Percentiles rank a stretch among this genome's conserved stretches.
phyloP scores from a whole-genome alignment of 2,888 invertebrate species.

The Lingula anatina region DNA sequence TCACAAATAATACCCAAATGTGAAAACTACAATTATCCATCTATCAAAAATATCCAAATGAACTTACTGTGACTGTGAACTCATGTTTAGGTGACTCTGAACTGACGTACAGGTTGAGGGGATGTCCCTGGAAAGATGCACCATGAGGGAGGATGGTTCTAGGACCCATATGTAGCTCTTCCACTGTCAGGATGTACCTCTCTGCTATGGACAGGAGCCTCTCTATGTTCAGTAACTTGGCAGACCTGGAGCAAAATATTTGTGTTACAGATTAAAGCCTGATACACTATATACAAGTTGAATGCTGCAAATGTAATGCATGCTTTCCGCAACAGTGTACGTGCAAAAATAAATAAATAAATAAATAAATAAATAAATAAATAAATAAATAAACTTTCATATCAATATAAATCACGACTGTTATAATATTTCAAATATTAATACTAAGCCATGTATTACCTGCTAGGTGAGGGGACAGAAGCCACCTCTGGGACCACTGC shows the following conservation, averaged over 20 bases:
- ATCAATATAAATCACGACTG: too few relatives aligned
- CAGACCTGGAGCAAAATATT: constrained; percentile 27
- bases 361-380: not conserved
- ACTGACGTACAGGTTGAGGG: constrained; percentile 45
- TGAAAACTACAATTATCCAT: too few relatives aligned
- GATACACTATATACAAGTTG: too few relatives aligned
- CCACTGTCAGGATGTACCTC: constrained; percentile 53
- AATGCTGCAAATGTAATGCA: too few relatives aligned
- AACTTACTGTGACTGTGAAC: constrained; percentile 44
- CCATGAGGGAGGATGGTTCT: constrained; percentile 55
- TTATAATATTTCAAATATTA: too few relatives aligned
- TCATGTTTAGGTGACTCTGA: constrained; percentile 51
- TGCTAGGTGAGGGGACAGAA: constrained; percentile 43
- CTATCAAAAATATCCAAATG: not conserved
- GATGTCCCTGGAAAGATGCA: constrained; percentile 54
- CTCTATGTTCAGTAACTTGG: constrained; percentile 50
- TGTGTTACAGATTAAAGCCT: too few relatives aligned
- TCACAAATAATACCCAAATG: too few relatives aligned
- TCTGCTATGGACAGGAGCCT: constrained; percentile 54
- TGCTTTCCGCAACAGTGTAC: too few relatives aligned
- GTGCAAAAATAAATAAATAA: too few relatives aligned
- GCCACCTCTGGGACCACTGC: constrained; percentile 50
- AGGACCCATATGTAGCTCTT: constrained; percentile 49
- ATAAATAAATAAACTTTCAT: too few relatives aligned
- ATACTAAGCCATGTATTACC: too few relatives aligned